Evolutionary conservation across 2,888 invertebrate species (phyloP).

Genomic region (Ennomos erosarius): DNA sequence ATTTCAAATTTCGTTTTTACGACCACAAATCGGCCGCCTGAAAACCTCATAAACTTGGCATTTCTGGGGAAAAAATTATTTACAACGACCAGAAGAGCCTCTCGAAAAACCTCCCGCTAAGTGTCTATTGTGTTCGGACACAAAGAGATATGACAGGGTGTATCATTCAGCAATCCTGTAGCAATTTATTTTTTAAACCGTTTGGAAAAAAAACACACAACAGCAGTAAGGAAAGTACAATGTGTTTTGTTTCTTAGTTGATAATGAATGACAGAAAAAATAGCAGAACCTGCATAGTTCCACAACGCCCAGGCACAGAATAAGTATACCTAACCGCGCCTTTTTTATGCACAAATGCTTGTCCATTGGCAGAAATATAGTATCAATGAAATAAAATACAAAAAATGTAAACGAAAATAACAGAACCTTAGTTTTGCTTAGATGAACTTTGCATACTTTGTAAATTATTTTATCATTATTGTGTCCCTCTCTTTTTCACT

Average conservation of each 20-base stretch:
- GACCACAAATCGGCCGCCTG: slow-evolving; percentile 37
- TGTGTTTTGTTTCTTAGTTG: neutral
- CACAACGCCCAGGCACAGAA: too few species aligned
- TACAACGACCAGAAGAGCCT: slow-evolving; percentile 53
- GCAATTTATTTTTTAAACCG: slow-evolving; percentile 31
- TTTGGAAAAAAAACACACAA: slow-evolving; percentile 15
- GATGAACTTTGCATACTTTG: too few species aligned
- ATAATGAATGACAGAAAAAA: too few species aligned
- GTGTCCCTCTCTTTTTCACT: too few species aligned
- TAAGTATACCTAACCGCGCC: too few species aligned
- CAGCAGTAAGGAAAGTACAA: slow-evolving; percentile 2
- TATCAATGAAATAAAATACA: too few species aligned
- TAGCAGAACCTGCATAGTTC: too few species aligned
- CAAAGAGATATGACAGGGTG: slow-evolving; percentile 63
- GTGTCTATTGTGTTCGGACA: slow-evolving; percentile 62
- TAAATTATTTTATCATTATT: too few species aligned
- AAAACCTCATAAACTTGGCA: slow-evolving; percentile 46
- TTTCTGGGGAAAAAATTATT: slow-evolving; percentile 53
- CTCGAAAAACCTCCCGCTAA: slow-evolving; percentile 55
- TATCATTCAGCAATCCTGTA: slow-evolving; percentile 44
- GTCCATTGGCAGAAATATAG: too few species aligned
- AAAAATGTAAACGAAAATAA: too few species aligned
- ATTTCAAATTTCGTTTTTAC: slow-evolving; percentile 42
- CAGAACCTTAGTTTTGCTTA: too few species aligned
- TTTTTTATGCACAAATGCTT: too few species aligned